Evolutionary conservation across 1,140 invertebrate genomes (phyloP), one percentile per base, ranked within the genome.

Genomic region (Atta cephalotes): DNA sequence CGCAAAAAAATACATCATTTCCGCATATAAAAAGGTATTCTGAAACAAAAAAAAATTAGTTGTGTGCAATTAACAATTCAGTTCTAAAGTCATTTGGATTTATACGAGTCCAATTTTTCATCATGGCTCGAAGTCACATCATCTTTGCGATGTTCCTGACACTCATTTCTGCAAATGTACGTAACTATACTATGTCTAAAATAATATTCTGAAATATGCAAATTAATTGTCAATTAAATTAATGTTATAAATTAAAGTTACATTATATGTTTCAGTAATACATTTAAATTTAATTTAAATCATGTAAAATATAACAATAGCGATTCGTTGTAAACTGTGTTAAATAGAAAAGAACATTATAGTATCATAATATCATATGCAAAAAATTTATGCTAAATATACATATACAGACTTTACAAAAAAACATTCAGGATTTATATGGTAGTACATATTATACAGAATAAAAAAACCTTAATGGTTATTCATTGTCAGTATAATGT

Each of bases 131-230:
- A 85, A 63, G 28, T 5, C 39, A 66, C 9, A 4, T 65, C 3
- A 6, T 78, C 25, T 56, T 51, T 45, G 39, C 14, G 16, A 16
- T 65, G 4, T 85, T 85, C n/a, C 2, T 79, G 35, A 18, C 16
- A 45, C 45, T 85, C 14, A n/a, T 79, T 78, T 77, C 72, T 14
- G 16, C 60, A 45, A 85, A 65, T 49, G 82, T 85, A 78, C 7
- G 82, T 85, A 53, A 4, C 25, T 21, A 62, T 53, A 45, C 1
- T 6, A 45, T 3, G 9, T 45, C 0, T 18, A 56, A 58, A 35
- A 5, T 2, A 1, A 56, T 81, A 45, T 81, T 66, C 9, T 35
- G 39, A 25, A 65, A 21, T 35, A 45, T 1, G 14, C 25, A 70
- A 82, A 71, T 2, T 25, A 45, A 31, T 65, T 79, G 28, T 12